Percentiles rank a stretch among this genome's conserved stretches.
Evolutionary conservation across 2,888 invertebrate species (phyloP).

Genomic region (Chorisops tibialis): DNA sequence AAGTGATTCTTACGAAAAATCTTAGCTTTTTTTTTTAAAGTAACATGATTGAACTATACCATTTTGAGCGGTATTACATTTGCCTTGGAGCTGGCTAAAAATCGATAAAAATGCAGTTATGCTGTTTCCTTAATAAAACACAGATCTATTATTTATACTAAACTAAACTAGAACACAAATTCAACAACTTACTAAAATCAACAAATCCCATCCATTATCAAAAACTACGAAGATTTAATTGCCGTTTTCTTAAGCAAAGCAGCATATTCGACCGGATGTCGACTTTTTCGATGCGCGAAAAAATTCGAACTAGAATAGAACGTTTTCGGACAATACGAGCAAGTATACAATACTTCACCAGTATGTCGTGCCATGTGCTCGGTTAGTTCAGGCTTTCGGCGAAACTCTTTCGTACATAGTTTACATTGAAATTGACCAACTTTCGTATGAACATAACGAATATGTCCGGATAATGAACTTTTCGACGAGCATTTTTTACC

Average conservation of each 20-base stretch:
- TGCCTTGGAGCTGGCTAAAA: too few species aligned
- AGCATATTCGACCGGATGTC: constrained; percentile 39
- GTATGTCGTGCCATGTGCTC: constrained; percentile 42
- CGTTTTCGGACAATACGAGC: constrained; percentile 40
- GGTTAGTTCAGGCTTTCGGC: constrained; percentile 27
- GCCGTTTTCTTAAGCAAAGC: not conserved
- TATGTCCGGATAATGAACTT: constrained; percentile 30
- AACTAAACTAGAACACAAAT: too few species aligned
- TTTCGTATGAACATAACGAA: constrained; percentile 33
- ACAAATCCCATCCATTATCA: too few species aligned
- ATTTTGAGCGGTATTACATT: too few species aligned
- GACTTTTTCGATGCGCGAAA: constrained; percentile 41
- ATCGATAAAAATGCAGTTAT: too few species aligned
- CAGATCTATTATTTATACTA: too few species aligned
- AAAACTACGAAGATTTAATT: too few species aligned
- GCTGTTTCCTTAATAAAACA: too few species aligned
- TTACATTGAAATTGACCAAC: constrained; percentile 29
- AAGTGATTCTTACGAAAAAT: too few species aligned
- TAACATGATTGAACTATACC: too few species aligned
- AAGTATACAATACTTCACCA: constrained; percentile 40
- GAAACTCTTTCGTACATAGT: constrained; percentile 31
- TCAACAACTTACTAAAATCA: too few species aligned
- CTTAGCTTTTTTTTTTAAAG: too few species aligned
- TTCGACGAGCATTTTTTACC: constrained; percentile 27
- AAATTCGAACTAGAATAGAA: constrained; percentile 41